Percentiles rank a stretch among this genome's conserved stretches.
Evolutionary conservation across 2,888 invertebrate species (phyloP).

Genomic region (Halictus quadricinctus): DNA sequence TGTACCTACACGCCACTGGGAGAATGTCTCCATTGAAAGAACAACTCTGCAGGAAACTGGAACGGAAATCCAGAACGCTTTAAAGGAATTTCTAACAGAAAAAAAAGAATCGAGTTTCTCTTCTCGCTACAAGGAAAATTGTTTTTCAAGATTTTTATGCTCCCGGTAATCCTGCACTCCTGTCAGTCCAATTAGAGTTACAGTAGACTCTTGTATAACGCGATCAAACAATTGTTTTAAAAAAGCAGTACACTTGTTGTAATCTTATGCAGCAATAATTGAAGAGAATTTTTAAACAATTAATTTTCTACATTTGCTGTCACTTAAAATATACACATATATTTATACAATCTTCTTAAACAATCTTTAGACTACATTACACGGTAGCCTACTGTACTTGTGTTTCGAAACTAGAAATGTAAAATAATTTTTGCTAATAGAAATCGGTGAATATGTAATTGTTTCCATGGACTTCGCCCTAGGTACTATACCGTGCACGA

Average conservation of each 20-base stretch:
- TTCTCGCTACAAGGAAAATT: neutral
- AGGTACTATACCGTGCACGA: no score
- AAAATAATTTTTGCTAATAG: neutral
- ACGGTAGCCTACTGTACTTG: no score
- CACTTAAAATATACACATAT: no score
- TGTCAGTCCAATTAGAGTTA: neutral
- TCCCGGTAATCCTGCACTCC: neutral
- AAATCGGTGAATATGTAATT: neutral
- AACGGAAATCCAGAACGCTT: neutral
- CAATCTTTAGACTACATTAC: no score
- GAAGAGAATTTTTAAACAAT: no score
- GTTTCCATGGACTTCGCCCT: neutral
- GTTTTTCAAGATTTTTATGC: neutral
- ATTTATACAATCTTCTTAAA: no score
- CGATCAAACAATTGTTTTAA: neutral
- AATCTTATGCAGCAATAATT: neutral
- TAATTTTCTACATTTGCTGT: no score
- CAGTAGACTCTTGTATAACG: neutral
- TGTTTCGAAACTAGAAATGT: neutral
- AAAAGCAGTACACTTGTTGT: neutral
- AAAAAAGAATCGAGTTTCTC: neutral
- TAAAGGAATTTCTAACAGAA: neutral
- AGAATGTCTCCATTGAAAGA: neutral
- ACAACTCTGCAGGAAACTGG: neutral
- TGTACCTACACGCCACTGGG: neutral